Conservation (phyloP, 2,797 vertebrate species). For the Pseudochirops corinnae region DNA sequence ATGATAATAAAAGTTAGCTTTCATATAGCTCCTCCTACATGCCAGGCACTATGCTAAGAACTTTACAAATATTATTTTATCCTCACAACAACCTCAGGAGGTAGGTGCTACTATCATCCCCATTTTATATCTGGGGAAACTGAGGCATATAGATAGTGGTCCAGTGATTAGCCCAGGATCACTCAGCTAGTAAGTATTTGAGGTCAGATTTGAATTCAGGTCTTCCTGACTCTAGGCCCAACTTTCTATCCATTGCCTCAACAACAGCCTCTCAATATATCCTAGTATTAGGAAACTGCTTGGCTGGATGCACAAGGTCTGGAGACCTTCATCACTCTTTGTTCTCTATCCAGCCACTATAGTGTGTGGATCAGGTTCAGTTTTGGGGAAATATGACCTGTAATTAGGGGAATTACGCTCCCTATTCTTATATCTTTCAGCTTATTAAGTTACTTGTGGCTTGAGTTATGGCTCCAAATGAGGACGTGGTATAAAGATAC, state of each 20-base stretch:
- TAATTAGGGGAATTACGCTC: background rate
- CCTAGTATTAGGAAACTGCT: background rate
- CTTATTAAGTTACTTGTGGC: background rate
- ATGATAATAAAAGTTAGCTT: background rate
- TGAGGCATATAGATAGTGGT: background rate
- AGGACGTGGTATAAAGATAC: background rate
- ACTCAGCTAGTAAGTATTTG: background rate
- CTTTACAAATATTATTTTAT: background rate
- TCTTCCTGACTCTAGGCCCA: background rate
- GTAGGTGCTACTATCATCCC: background rate
- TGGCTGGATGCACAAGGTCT: background rate
- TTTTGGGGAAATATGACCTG: background rate
- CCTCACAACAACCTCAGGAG: background rate
- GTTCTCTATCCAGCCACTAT: background rate
- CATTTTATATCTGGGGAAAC: background rate
- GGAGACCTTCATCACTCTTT: background rate
- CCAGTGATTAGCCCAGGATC: background rate
- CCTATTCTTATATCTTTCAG: background rate
- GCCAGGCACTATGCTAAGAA: background rate
- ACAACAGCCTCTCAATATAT: background rate
- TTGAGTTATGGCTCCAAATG: background rate
- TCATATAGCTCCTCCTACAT: background rate
- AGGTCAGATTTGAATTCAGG: background rate
- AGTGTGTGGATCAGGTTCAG: background rate
- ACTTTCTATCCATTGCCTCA: background rate